These are phyloP conservation scores for Hydrozoanthus gracilis DNA, from an alignment of 92 coral and sea anemone species.

Conservation along the genomic window DNA sequence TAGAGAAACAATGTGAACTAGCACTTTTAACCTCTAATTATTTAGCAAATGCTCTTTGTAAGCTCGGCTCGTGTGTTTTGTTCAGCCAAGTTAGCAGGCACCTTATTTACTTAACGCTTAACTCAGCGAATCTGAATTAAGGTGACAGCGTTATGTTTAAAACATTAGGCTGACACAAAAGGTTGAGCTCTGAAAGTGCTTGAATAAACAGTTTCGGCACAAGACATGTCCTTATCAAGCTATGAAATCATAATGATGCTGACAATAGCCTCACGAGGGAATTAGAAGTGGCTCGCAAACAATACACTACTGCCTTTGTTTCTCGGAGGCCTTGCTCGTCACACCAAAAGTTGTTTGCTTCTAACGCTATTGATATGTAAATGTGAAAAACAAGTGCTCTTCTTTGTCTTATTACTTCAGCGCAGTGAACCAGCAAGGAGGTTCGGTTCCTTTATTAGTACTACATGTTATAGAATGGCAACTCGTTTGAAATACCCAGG, in stretches of 20 bases:
- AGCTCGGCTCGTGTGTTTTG: not conserved
- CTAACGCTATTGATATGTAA: conserved; percentile 43
- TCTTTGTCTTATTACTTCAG: not conserved
- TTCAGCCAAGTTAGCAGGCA: not conserved
- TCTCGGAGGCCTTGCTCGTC: not conserved
- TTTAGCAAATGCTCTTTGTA: not conserved
- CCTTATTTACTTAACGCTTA: not conserved
- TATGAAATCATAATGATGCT: not conserved
- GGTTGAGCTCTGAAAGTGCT: not conserved
- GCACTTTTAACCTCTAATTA: not conserved
- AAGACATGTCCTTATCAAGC: not conserved
- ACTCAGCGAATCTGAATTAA: not conserved
- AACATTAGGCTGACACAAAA: not conserved
- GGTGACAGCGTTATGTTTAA: not conserved
- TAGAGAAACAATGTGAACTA: not conserved
- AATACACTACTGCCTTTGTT: not conserved
- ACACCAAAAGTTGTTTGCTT: not conserved
- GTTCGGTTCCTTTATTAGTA: not conserved
- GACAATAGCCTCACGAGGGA: conserved; percentile 4
- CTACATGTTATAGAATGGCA: not conserved
- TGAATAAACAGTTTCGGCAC: conserved; percentile 24
- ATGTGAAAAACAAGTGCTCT: not conserved
- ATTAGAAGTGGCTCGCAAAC: not conserved
- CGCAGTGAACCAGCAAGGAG: not conserved
- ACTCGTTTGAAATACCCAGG: not conserved